A percentile compares a stretch with the other conserved stretches of the same genome.
phyloP scores from a whole-genome alignment of 2,888 invertebrate genomes.

The Elmis aenea region DNA sequence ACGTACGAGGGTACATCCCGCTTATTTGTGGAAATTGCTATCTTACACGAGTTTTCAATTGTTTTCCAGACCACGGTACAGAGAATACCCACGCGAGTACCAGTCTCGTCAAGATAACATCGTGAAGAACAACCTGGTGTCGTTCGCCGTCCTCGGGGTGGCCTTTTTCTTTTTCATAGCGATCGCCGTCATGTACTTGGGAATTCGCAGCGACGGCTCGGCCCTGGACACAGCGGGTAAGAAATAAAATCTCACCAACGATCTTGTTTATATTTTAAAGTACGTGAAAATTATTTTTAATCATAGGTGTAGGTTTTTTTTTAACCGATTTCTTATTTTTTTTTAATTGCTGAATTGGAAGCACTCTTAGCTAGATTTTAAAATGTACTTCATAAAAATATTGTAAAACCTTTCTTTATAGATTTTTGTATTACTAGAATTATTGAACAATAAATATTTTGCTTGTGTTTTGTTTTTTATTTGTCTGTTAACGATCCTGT shows the following conservation, averaged over 20 bases:
- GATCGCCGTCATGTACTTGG: constrained; percentile 63
- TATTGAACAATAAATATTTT: constrained; percentile 50
- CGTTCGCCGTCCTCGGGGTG: constrained; percentile 57
- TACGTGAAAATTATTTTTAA: not conserved
- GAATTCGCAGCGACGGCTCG: constrained; percentile 57
- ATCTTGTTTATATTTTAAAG: constrained; percentile 2
- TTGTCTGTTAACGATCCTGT: constrained; percentile 25
- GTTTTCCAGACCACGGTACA: constrained; percentile 27
- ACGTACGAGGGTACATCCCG: not conserved
- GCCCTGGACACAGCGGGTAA: constrained; percentile 53
- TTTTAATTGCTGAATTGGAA: constrained; percentile 2
- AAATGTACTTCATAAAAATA: constrained; percentile 7
- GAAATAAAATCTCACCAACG: no score
- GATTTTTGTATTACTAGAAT: constrained; percentile 19
- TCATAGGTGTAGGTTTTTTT: constrained; percentile 1
- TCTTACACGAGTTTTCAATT: not conserved
- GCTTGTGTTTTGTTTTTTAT: constrained; percentile 34
- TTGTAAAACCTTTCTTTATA: constrained; percentile 13
- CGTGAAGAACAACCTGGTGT: constrained; percentile 58
- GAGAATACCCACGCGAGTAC: constrained; percentile 37
- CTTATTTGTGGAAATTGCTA: not conserved
- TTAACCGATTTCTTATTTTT: not conserved
- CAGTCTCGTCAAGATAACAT: constrained; percentile 21
- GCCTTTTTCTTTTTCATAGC: constrained; percentile 62
- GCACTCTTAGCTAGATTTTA: constrained; percentile 3